Evolutionary conservation across 2,113 vertebrate genomes (phyloP).

Genomic region (Pelecanoides urinatrix): DNA sequence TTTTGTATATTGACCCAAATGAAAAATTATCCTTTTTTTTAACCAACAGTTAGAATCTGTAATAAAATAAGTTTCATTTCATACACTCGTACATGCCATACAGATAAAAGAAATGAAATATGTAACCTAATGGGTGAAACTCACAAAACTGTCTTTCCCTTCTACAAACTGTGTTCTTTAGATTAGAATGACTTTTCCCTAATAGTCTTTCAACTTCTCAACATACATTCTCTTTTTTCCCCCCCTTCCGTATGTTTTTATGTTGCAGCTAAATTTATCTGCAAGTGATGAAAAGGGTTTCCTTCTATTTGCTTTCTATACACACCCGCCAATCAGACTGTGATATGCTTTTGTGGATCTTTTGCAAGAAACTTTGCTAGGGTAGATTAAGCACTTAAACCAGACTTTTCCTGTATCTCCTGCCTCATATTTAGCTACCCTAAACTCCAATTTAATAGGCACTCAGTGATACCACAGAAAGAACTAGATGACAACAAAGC

Average conservation of each 20-base stretch:
- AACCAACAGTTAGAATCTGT: background rate
- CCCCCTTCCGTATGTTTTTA: background rate
- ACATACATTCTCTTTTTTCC: background rate
- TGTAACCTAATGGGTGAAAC: background rate
- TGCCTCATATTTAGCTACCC: conserved; percentile 3
- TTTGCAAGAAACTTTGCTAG: conserved; percentile 25
- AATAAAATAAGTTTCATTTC: background rate
- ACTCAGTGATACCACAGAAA: background rate
- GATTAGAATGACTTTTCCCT: background rate
- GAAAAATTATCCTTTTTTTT: background rate
- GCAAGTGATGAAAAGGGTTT: conserved; percentile 46
- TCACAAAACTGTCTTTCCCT: background rate
- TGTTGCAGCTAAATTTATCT: background rate
- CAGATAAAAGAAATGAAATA: background rate
- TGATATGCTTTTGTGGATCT: conserved; percentile 22
- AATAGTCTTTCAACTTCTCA: background rate
- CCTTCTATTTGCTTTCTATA: conserved; percentile 43
- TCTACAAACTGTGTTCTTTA: background rate
- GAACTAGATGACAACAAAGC: conserved; percentile 32
- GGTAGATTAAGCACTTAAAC: conserved; percentile 58
- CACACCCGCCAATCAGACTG: conserved; percentile 15
- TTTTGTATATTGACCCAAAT: background rate
- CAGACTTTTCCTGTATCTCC: conserved; percentile 29
- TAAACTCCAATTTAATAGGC: conserved; percentile 53
- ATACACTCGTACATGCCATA: background rate